Evolutionary conservation across 2,797 vertebrate species (phyloP).

Genomic region (Sternotherus odoratus): DNA sequence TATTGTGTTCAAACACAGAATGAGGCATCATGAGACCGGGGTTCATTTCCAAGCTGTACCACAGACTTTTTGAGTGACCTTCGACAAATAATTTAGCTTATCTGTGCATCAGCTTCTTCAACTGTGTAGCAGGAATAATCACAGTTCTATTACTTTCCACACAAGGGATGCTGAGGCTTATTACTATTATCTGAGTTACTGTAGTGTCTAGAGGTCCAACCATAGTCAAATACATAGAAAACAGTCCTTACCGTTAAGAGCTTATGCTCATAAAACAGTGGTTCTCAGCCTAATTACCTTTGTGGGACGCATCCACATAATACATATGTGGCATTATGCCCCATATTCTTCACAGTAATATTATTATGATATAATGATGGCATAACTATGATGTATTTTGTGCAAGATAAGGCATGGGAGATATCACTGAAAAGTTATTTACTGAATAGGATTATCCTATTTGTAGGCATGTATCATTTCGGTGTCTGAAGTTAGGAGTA

Average conservation of each 20-base stretch:
- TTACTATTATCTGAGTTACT: fast-evolving
- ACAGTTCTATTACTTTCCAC: neutral
- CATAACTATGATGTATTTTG: too few species aligned
- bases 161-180: fast-evolving
- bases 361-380: too few species aligned
- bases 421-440: too few species aligned
- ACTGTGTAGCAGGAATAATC: neutral
- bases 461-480: too few species aligned
- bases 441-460: too few species aligned
- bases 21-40: fast-evolving
- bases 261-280: neutral
- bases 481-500: too few species aligned
- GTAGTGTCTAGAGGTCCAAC: neutral
- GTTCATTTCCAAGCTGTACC: fast-evolving
- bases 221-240: fast-evolving
- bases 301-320: too few species aligned
- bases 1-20: constrained; percentile 19
- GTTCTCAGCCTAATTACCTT: too few species aligned
- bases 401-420: too few species aligned
- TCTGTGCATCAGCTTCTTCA: fast-evolving
- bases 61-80: fast-evolving
- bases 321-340: too few species aligned
- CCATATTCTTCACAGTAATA: too few species aligned
- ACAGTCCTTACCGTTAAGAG: neutral
- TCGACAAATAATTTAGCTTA: neutral